Base-by-base conservation (phyloP, 2,113 vertebrate species). In the Herpailurus yagouaroundi region DNA sequence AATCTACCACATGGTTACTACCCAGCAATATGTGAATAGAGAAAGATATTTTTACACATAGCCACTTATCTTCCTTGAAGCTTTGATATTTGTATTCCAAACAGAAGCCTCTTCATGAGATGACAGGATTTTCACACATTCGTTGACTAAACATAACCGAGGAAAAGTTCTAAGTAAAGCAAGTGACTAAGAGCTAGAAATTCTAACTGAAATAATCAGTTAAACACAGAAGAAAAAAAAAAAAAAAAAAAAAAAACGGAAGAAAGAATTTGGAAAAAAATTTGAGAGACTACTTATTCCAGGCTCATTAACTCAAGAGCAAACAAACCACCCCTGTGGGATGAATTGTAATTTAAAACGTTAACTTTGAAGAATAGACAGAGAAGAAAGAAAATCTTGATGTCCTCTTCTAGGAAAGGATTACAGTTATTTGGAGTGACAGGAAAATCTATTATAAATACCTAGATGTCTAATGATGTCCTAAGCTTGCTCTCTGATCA, bases 151-250 rank as follows among this genome's bases (percentile, higher is more conserved):
- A 97, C 92, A 89, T 95, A 97, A 97, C 95, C 38, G 50, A 50
- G 57, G 74, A 80, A 94, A 86, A 55, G 84, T 95, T 97, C 97
- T 98, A 98, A 97, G 94, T 94, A 97, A 97, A 97, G 94, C 81
- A 63, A 94, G 57, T 36, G 89, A 97, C 63, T 76, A 80, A 85
- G 76, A 77, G 96, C 92, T 93, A 97, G 84, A 95, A 97, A 89
- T 88, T 88, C 80, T 84, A 96, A 97, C 80, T 90, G 74, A 91
- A 96, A 94, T 93, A 93, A 91, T 88, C 91, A 89, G n/a, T 97
- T 97, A 77, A 97, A 92, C 92, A 76, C 45, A 60, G 77, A 92
- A 95, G 84, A 88, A 86, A 92, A 89, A 89, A 84, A 71, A 94
- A 89, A 82, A 79, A 97, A 92, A 89, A 89, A 84, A 71, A 94